These are phyloP conservation scores for Acarapis woodi DNA, from an alignment of 1,140 invertebrate genomes.

Conservation along the genomic window DNA sequence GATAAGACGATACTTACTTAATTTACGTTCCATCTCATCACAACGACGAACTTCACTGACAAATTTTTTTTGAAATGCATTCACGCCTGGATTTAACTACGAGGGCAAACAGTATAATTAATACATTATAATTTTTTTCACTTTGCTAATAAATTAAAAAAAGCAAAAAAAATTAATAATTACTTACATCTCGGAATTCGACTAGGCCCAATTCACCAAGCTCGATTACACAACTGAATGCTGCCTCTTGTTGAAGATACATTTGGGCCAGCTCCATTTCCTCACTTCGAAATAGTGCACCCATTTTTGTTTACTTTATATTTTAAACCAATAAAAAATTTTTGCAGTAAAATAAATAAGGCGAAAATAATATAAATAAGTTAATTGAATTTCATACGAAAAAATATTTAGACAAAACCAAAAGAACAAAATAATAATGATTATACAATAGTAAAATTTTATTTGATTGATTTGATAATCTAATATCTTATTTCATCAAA, in stretches of 20 bases:
- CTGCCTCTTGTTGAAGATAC: conserved; percentile 33
- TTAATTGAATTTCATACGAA: too few relatives aligned
- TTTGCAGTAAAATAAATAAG: too few relatives aligned
- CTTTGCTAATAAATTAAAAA: not conserved
- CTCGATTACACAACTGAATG: conserved; percentile 57
- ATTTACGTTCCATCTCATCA: conserved; percentile 23
- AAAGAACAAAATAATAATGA: too few relatives aligned
- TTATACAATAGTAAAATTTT: too few relatives aligned
- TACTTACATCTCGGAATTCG: conserved; percentile 65
- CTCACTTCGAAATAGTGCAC: conserved; percentile 19
- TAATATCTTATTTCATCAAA: too few relatives aligned
- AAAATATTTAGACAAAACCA: too few relatives aligned
- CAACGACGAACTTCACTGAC: conserved; percentile 30
- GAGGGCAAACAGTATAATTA: conserved; percentile 14
- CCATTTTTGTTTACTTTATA: conserved; percentile 8
- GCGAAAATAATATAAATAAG: too few relatives aligned
- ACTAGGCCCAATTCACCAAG: conserved; percentile 60
- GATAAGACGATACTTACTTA: conserved; percentile 23
- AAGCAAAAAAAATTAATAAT: not conserved
- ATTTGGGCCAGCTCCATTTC: conserved; percentile 20
- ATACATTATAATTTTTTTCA: too few relatives aligned
- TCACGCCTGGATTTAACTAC: conserved; percentile 48
- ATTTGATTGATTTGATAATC: too few relatives aligned
- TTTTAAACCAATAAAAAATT: too few relatives aligned
- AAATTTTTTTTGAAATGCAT: conserved; percentile 65